A percentile compares a stretch with the other conserved stretches of the same genome.
Conservation (phyloP, 2,888 invertebrate genomes). For the Cephus rjabovi region DNA sequence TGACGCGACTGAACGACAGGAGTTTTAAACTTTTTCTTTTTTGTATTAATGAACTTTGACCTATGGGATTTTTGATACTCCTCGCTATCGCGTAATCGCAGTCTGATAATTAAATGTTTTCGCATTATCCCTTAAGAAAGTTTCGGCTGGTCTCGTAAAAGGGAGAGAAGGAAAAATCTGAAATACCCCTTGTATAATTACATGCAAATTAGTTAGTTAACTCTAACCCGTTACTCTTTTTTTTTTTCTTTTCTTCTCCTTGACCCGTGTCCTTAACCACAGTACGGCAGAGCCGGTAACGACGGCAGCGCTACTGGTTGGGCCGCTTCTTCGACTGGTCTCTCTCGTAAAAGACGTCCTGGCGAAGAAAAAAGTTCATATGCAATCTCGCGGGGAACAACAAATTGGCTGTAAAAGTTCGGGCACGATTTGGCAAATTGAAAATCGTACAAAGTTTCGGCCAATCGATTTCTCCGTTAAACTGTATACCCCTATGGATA, state of each 20-base stretch:
- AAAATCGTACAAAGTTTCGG: conserved; percentile 11
- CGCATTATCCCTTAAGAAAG: too few species aligned
- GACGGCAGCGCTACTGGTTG: conserved; percentile 9
- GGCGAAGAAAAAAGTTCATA: conserved; percentile 4
- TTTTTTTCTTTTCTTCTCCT: not conserved
- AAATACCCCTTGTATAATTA: conserved; percentile 6
- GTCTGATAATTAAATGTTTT: too few species aligned
- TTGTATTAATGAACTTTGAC: too few species aligned
- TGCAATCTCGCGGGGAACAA: conserved; percentile 23
- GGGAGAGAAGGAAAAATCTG: too few species aligned
- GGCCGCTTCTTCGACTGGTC: conserved; percentile 4
- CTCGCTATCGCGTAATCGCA: too few species aligned
- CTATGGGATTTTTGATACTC: too few species aligned
- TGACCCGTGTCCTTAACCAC: not conserved
- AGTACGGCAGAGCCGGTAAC: not conserved
- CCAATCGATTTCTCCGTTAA: too few species aligned
- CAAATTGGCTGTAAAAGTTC: conserved; percentile 30
- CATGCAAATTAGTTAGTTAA: conserved; percentile 36
- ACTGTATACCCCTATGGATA: too few species aligned
- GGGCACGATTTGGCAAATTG: conserved; percentile 8
- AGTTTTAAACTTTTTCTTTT: too few species aligned
- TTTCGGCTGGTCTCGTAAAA: too few species aligned
- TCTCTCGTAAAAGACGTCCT: not conserved
- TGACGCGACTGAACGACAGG: too few species aligned
- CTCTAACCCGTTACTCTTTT: conserved; percentile 18